Evolutionary conservation across 2,888 invertebrate genomes (phyloP).

Genomic region (Tiliacea aurago): DNA sequence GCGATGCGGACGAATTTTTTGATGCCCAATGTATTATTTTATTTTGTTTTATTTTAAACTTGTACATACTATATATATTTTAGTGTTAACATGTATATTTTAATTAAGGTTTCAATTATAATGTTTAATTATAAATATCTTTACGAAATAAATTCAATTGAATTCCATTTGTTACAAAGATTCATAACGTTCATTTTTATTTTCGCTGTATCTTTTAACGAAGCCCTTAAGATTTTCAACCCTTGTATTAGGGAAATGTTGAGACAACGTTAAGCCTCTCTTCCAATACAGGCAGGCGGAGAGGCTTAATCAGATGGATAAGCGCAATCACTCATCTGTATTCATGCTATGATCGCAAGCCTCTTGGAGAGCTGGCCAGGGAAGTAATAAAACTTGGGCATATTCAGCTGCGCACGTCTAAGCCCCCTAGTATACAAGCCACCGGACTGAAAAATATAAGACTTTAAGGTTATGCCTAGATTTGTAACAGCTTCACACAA

Average conservation of each 20-base stretch:
- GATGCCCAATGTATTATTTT: too few species aligned
- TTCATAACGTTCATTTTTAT: neutral
- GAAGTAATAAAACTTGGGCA: slow-evolving; percentile 50
- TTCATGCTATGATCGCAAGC: slow-evolving; percentile 44
- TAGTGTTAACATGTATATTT: too few species aligned
- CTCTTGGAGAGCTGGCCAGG: slow-evolving; percentile 11
- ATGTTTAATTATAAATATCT: too few species aligned
- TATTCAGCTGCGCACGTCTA: slow-evolving; percentile 34
- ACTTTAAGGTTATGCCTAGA: slow-evolving; percentile 6
- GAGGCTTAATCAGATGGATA: slow-evolving; percentile 42
- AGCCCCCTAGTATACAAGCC: slow-evolving; percentile 24
- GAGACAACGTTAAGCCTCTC: slow-evolving; percentile 25
- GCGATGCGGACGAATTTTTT: too few species aligned
- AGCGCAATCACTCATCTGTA: slow-evolving; percentile 52
- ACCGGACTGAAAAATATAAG: slow-evolving; percentile 23
- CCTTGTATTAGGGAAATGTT: slow-evolving; percentile 13
- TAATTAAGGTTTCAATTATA: too few species aligned
- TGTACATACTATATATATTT: too few species aligned
- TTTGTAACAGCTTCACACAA: slow-evolving; percentile 6
- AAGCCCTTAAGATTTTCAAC: neutral
- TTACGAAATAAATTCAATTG: neutral
- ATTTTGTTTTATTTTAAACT: too few species aligned
- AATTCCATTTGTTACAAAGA: neutral
- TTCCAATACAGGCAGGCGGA: slow-evolving; percentile 37
- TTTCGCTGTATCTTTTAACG: neutral